Conservation (phyloP, 2,113 vertebrate genomes). For the Sinocyclocheilus anshuiensis region DNA sequence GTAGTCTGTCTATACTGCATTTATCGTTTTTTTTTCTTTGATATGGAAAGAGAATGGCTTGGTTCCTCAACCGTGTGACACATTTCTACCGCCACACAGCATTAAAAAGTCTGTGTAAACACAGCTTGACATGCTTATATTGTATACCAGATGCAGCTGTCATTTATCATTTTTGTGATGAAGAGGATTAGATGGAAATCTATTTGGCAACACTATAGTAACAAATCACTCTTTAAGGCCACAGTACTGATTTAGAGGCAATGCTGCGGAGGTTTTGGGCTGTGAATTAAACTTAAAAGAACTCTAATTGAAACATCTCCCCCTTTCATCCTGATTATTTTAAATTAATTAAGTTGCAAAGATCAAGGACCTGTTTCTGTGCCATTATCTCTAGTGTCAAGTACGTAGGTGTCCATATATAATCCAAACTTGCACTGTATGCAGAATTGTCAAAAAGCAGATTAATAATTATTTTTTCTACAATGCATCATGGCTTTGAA, state of each 20-base stretch:
- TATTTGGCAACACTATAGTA: background rate
- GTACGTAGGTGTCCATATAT: conserved; percentile 13
- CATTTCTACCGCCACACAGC: background rate
- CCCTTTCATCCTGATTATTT: background rate
- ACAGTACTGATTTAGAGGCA: background rate
- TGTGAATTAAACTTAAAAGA: background rate
- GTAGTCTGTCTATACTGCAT: background rate
- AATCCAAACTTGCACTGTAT: background rate
- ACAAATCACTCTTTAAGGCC: background rate
- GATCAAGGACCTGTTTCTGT: background rate
- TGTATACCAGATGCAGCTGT: background rate
- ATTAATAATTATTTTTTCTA: background rate
- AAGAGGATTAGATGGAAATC: background rate
- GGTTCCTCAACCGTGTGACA: background rate
- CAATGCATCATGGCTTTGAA: conserved; percentile 22
- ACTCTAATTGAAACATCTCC: background rate
- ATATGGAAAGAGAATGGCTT: background rate
- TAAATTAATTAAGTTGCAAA: background rate
- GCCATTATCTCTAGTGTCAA: conserved; percentile 3
- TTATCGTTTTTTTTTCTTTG: background rate
- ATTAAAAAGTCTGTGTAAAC: background rate
- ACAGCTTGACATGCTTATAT: background rate
- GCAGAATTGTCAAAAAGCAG: conserved; percentile 1
- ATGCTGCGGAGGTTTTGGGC: background rate
- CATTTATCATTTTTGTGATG: background rate